phyloP scores from a whole-genome alignment of 2,797 vertebrate genomes.

The Natrix natrix region DNA sequence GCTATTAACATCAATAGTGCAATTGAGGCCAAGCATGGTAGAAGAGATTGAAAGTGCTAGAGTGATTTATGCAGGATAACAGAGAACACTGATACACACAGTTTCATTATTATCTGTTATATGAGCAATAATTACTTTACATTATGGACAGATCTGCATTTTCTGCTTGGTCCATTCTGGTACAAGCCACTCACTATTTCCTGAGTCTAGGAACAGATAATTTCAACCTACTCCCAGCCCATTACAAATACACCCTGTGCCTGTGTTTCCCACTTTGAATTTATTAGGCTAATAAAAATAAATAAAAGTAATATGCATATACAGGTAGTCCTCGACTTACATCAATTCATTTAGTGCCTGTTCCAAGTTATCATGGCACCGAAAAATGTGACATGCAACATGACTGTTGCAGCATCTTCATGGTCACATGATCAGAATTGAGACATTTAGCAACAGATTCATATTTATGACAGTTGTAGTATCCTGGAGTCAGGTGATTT shows the following conservation, averaged over 20 bases:
- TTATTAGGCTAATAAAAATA: not conserved
- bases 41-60: not conserved
- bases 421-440: not conserved
- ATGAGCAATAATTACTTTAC: not conserved
- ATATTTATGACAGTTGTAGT: not conserved
- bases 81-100: not conserved
- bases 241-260: not conserved
- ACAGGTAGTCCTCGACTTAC: not conserved
- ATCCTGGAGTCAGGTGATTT: not conserved
- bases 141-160: not conserved
- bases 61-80: not conserved
- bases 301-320: not conserved
- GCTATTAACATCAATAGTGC: not conserved
- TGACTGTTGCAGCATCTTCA: not conserved
- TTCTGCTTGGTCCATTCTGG: not conserved
- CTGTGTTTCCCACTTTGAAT: not conserved
- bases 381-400: not conserved
- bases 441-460: not conserved
- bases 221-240: not conserved
- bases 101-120: not conserved
- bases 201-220: not conserved
- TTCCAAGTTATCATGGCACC: not conserved
- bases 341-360: not conserved
- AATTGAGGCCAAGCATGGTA: not conserved
- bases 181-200: not conserved